Percentiles rank a stretch among this genome's conserved stretches.
These are phyloP conservation scores for Mesitornis unicolor DNA, from an alignment of 2,113 vertebrate species.

Conservation along the genomic window DNA sequence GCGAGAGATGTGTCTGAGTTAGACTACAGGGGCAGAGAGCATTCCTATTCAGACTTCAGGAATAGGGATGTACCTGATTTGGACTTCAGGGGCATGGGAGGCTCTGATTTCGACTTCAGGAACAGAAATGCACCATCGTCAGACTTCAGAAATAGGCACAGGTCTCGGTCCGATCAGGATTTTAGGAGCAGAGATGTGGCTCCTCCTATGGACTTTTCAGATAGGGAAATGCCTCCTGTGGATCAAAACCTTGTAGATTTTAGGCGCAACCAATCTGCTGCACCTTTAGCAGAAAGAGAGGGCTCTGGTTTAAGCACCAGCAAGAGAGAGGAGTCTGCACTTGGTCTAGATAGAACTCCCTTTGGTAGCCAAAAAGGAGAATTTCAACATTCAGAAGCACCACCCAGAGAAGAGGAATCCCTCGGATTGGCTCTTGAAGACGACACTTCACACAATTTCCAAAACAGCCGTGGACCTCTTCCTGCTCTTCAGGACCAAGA, in stretches of 20 bases:
- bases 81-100: conserved; percentile 80
- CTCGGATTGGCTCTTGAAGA: conserved; percentile 64
- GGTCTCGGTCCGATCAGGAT: conserved; percentile 83
- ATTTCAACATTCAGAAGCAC: conserved; percentile 72
- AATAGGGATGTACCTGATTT: conserved; percentile 81
- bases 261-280: conserved; percentile 62
- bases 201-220: conserved; percentile 86
- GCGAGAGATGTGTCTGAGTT: conserved; percentile 81
- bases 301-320: conserved; percentile 66
- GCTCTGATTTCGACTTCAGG: conserved; percentile 81
- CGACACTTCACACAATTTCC: conserved; percentile 68
- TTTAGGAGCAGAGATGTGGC: conserved; percentile 83
- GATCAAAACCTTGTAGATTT: conserved; percentile 77
- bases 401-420: conserved; percentile 70
- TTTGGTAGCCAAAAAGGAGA: conserved; percentile 76
- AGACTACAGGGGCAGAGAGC: conserved; percentile 81
- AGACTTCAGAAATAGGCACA: conserved; percentile 82
- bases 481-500: conserved; percentile 72
- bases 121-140: conserved; percentile 78
- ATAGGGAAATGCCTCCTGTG: conserved; percentile 77
- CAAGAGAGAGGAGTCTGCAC: conserved; percentile 73
- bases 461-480: conserved; percentile 66
- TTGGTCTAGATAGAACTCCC: conserved; percentile 67
- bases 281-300: conserved; percentile 70
- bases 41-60: conserved; percentile 83